Evolutionary conservation across 2,113 vertebrate species (phyloP).

Genomic region (Machaerirhynchus nigripectus): DNA sequence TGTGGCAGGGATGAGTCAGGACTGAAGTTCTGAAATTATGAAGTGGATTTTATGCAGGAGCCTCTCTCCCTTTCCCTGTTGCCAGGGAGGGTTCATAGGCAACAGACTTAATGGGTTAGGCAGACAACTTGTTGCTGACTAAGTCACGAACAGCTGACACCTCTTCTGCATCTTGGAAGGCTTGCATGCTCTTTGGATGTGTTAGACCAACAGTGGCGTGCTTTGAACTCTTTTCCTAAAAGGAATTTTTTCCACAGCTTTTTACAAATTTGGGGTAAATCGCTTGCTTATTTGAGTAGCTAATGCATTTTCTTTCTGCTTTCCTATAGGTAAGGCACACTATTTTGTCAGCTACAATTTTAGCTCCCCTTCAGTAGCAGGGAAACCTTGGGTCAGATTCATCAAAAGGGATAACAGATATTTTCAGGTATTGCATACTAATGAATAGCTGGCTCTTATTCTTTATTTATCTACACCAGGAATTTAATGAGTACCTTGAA

Average conservation of each 20-base stretch:
- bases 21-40: not conserved
- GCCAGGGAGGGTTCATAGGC: not conserved
- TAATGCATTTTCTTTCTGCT: not conserved
- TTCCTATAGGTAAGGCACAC: not conserved
- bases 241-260: not conserved
- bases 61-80: not conserved
- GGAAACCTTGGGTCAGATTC: constrained; percentile 38
- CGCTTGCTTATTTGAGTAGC: not conserved
- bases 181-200: not conserved
- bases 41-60: not conserved
- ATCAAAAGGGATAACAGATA: constrained; percentile 29
- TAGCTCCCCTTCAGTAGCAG: not conserved
- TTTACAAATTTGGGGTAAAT: not conserved
- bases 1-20: not conserved
- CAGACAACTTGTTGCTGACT: not conserved
- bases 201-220: not conserved
- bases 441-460: constrained; percentile 22
- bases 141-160: not conserved
- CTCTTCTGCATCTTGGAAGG: not conserved
- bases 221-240: not conserved
- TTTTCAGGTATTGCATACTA: constrained; percentile 53
- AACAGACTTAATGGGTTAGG: not conserved
- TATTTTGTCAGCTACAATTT: not conserved
- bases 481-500: constrained; percentile 20
- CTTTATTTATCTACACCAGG: constrained; percentile 18